phyloP scores from a whole-genome alignment of 2,113 vertebrate species.

The Nyctereutes procyonoides region DNA sequence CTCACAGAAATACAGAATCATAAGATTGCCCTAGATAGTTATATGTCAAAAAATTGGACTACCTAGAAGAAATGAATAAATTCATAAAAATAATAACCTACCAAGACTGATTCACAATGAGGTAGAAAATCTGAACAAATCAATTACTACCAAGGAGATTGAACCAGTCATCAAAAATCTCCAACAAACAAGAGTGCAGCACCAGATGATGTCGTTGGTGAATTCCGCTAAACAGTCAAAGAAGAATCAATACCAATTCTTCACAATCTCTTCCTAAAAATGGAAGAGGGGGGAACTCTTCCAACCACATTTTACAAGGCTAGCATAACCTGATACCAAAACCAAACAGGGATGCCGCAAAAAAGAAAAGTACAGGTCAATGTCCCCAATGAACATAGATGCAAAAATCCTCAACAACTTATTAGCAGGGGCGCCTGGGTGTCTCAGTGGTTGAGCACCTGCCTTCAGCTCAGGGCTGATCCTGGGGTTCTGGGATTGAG shows the following conservation, averaged over 20 bases:
- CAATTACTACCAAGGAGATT: not conserved
- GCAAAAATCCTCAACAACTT: not conserved
- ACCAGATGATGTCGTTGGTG: not conserved
- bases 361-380: not conserved
- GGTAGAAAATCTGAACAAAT: not conserved
- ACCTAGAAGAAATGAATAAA: not conserved
- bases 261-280: not conserved
- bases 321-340: not conserved
- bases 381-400: not conserved
- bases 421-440: not conserved
- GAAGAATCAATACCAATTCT: not conserved
- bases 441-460: too few species aligned
- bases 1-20: not conserved
- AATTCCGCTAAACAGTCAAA: not conserved
- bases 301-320: not conserved
- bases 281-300: not conserved
- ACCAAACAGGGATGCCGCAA: not conserved
- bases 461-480: too few species aligned
- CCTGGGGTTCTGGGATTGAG: too few species aligned
- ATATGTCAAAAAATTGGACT: not conserved
- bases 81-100: not conserved
- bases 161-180: not conserved
- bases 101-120: not conserved
- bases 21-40: not conserved
- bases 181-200: not conserved